Base-by-base conservation (phyloP, 2,888 invertebrate genomes). In the Cataglyphis albicans region DNA sequence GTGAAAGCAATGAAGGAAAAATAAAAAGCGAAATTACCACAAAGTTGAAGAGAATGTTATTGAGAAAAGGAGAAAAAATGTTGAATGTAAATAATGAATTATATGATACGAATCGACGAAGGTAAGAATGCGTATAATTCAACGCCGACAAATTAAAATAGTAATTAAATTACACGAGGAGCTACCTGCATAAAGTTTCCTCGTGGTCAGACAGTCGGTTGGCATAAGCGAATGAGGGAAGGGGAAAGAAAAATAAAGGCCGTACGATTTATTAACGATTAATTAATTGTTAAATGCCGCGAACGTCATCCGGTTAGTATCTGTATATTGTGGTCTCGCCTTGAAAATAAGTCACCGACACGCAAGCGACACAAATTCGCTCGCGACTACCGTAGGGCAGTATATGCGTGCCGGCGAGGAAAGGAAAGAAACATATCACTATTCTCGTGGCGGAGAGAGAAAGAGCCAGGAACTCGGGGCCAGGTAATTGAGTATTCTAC, bases 401-500 rank as follows among this genome's bases (percentile, higher is more conserved):
- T 78, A 35, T 35, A 35, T 35, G 59, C 44, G 78, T 70, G 72
- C 59, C 44, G 32, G 15, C 25, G 61, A 32, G n/a, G 12, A 38
- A 38, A 76, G 38, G 38, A 44, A 25, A 48, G 55, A 55, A 67
- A 55, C 67, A 65, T 35, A 65, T 29, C 29, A 2, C 65, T 65
- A 52, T 18, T 9, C n/a, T 21, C 9, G 6, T n/a, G 55, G 21
- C 21, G 32, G 35, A 25, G 65, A 44, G 75, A 65, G 85, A 72
- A 73, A 81, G 80, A 61, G 72, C 10, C 61, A 29, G 65, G 61
- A 61, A 78, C 61, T 57, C 25, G 38, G 64, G 64, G 65, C 44
- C 76, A 78, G 88, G 87, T 93, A 93, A 93, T 93, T 93, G 93
- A 93, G 93, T 93, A 93, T 93, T 93, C 93, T 89, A 88, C 88